A percentile compares a stretch with the other conserved stretches of the same genome.
Evolutionary conservation across 2,797 vertebrate species (phyloP).

Genomic region (Danio kyathit): DNA sequence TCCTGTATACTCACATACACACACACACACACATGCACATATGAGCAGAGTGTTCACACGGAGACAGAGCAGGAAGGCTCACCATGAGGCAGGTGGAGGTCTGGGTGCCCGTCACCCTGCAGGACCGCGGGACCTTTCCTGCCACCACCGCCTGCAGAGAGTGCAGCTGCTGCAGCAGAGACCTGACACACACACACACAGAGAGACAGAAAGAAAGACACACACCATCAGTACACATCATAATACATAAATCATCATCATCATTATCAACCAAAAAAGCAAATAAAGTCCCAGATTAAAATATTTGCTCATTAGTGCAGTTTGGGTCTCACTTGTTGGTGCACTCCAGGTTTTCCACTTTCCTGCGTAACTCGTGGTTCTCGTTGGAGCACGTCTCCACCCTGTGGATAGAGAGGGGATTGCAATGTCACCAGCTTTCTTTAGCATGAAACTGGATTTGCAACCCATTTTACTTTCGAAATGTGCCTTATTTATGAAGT

Average conservation of each 20-base stretch:
- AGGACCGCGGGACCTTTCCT: conserved; percentile 91
- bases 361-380: conserved; percentile 93
- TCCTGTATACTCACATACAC: background rate
- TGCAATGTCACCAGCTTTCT: background rate
- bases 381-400: conserved; percentile 97
- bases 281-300: background rate
- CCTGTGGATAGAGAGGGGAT: conserved; percentile 76
- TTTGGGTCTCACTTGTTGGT: conserved; percentile 88
- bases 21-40: background rate
- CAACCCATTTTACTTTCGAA: background rate
- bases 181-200: conserved; percentile 76
- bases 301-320: background rate
- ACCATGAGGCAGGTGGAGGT: conserved; percentile 98
- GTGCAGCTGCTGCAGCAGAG: conserved; percentile 95
- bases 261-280: background rate
- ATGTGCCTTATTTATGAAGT: background rate
- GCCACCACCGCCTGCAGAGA: conserved; percentile 92
- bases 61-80: conserved; percentile 64
- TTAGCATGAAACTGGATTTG: background rate
- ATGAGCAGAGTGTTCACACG: conserved; percentile 26
- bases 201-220: too few species aligned
- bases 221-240: conserved; percentile 1
- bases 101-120: conserved; percentile 91
- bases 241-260: background rate
- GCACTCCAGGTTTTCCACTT: conserved; percentile 94